These are phyloP conservation scores for Anthophora plumipes DNA, from an alignment of 2,888 invertebrate species.

Conservation along the genomic window DNA sequence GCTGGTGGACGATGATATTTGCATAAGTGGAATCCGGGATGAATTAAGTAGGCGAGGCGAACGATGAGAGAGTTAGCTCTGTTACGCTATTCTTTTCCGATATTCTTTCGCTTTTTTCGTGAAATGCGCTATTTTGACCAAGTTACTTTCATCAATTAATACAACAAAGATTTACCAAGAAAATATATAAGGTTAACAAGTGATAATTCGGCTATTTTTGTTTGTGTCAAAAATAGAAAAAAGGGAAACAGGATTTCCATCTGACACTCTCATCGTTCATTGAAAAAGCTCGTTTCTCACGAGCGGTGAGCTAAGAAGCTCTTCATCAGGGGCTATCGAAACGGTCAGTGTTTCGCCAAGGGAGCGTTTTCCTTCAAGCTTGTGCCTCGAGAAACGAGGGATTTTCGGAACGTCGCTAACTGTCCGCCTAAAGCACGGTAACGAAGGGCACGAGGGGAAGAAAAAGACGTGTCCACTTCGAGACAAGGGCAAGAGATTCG, in stretches of 20 bases:
- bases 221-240: background rate
- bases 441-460: slow-evolving; percentile 47
- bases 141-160: too few species aligned
- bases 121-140: too few species aligned
- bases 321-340: slow-evolving; percentile 70
- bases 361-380: slow-evolving; percentile 44
- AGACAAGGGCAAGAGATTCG: background rate
- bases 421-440: slow-evolving; percentile 34
- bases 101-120: background rate
- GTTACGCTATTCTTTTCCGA: too few species aligned
- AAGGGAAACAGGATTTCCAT: slow-evolving; percentile 5
- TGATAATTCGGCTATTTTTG: background rate
- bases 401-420: slow-evolving; percentile 32
- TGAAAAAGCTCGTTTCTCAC: slow-evolving; percentile 66
- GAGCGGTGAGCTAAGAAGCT: slow-evolving; percentile 39
- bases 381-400: slow-evolving; percentile 30
- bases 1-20: background rate
- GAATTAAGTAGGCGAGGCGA: background rate
- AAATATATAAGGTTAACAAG: too few species aligned
- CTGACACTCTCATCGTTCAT: slow-evolving; percentile 34
- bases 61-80: too few species aligned
- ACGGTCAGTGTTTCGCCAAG: slow-evolving; percentile 51
- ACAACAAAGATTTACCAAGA: too few species aligned
- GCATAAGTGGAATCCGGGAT: slow-evolving; percentile 1
- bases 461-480: background rate